Base-by-base conservation (phyloP, 92 coral and sea anemone species). In the Diadumene lineata region DNA sequence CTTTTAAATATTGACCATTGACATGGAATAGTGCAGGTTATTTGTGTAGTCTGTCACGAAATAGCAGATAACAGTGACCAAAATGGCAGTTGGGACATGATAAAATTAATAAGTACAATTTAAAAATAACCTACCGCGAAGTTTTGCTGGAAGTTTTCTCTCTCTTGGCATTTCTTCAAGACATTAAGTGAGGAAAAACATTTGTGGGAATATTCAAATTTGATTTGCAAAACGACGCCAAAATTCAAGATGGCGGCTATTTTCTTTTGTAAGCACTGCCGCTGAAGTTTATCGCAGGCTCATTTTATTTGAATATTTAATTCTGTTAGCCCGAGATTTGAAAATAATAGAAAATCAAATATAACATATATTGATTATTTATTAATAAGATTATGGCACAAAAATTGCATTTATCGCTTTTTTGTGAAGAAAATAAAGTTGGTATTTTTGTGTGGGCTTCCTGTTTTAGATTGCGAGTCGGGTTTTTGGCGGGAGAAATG, bases 101-200 rank as follows among this genome's bases (percentile, higher is more conserved):
- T 64, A 11, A 32, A 62, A 58, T 72, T 19, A 8, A 23, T 21
- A 10, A 56, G 0, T 33, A 31, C 28, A 60, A 31, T n/a, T 31
- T 22, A 57, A 72, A 18, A 11, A 31, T 53, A 32, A 16, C 76
- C 60, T 46, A 87, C 92, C 92, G 69, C 92, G 74, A 58, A 87
- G 84, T 73, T 92, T 84, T 50, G 97, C 93, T 53, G 97, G 89
- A 26, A 84, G 71, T 61, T 89, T 89, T 66, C 92, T 82, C 80
- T 91, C 93, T 72, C 97, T 82, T 55, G 97, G 93, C 97, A 91
- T 91, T 71, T 74, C 87, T 56, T 69, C 72, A 68, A 27, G 71
- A 56, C 58, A 66, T 76, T 50, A 68, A 78, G 62, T 24, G 46
- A 56, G 25, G 33, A 0, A 53, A 9, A 53, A 72, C 53, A 31